phyloP scores from a whole-genome alignment of 2,888 invertebrate species.

The Platypus cylindrus region DNA sequence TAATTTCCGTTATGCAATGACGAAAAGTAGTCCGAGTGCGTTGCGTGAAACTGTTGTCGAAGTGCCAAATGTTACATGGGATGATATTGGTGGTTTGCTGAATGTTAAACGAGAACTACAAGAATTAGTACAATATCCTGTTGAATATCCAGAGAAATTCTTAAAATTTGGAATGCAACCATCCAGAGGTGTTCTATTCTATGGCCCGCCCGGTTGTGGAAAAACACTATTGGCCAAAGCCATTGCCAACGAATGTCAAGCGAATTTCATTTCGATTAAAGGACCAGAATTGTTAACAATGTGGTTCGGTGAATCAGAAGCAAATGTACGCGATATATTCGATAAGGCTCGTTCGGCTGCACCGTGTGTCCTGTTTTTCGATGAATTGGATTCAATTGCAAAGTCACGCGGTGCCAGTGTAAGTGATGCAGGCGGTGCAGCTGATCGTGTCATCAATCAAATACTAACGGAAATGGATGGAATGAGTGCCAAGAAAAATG shows the following conservation, averaged over 20 bases:
- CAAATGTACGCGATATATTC: conserved; percentile 98
- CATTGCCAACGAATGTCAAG: conserved; percentile 99
- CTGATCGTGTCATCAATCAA: conserved; percentile 98
- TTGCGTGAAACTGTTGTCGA: conserved; percentile 98
- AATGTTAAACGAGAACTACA: conserved; percentile 94
- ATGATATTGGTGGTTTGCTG: conserved; percentile 94
- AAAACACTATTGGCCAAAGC: conserved; percentile 91
- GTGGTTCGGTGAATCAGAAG: conserved; percentile 99
- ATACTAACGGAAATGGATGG: conserved; percentile 99
- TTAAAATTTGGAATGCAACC: conserved; percentile 99
- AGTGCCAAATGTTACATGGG: conserved; percentile 95
- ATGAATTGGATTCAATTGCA: conserved; percentile 98
- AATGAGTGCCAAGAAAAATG: conserved; percentile 99
- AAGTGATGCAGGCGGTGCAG: conserved; percentile 96
- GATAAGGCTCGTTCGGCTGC: conserved; percentile 99
- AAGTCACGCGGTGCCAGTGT: conserved; percentile 96
- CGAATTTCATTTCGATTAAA: conserved; percentile 98
- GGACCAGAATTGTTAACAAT: conserved; percentile 96
- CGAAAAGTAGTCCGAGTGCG: conserved; percentile 97
- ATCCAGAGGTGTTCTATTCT: conserved; percentile 94
- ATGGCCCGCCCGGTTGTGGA: conserved; percentile 97
- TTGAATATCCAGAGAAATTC: conserved; percentile 99
- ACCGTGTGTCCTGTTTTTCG: conserved; percentile 98
- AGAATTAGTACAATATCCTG: conserved; percentile 98
- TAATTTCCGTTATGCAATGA: conserved; percentile 98